Evolutionary conservation across 1,140 invertebrate genomes (phyloP), one percentile per base, ranked within the genome.

Genomic region (Ceratoteleas bidentatus): DNA sequence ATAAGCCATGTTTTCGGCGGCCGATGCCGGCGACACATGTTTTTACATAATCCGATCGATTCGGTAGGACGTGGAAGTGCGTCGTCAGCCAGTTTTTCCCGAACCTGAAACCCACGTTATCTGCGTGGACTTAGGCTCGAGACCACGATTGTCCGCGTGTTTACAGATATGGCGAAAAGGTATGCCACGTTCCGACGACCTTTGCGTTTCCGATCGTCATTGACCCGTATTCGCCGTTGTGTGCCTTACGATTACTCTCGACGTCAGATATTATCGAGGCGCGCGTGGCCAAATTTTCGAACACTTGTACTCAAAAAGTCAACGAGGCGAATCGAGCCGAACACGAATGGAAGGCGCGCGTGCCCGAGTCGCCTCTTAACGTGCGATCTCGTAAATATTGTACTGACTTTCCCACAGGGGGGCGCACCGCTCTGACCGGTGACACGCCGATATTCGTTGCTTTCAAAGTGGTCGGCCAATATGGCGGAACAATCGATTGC

Each of bases 401-500:
- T 83, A 82, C 73, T 72, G 66, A 81, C 65, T 77, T 79, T 78
- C 69, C 74, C 70, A 61, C 60, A 82, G 68, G 84, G 79, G 81
- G 72, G 74, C 75, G n/a, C n/a, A 54, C 14, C 32, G 61, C 50
- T 70, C 64, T 76, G 74, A 83, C 77, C 76, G 76, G 64, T 70
- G 72, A 73, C 58, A 70, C 79, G 72, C 33, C 68, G 65, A 74
- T 81, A 77, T 84, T 72, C 80, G 75, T 72, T 82, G 82, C 77
- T 66, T 79, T 66, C 69, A 62, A 75, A 84, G 83, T 79, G 74
- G 58, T 79, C 57, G 68, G 15, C 74, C 64, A 77, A 85, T 84
- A 85, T 79, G 68, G 62, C 70, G 83, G 83, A 85, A 87, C 76
- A 87, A 85, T 86, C 69, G 82, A 86, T 87, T 87, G 83, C 83